Base-by-base conservation (phyloP, 2,113 vertebrate genomes). In the Apodemus sylvaticus region DNA sequence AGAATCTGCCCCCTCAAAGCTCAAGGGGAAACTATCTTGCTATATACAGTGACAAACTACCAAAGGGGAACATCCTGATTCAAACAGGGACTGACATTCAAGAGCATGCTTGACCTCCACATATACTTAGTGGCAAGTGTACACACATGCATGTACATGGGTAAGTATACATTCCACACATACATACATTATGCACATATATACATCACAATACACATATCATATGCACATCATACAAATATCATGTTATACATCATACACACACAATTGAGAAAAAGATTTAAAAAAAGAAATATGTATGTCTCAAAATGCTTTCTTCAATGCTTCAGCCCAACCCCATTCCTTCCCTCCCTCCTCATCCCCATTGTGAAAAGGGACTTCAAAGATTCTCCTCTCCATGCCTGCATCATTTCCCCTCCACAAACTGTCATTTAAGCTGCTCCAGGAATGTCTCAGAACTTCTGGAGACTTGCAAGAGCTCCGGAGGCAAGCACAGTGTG, bases 381-480 rank as follows among this genome's bases (percentile, higher is more conserved):
- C 29, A 86, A 96, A 91, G 68, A 76, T 82, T 82, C 11, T 62
- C 26, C 34, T 68, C 64, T 55, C 48, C 13, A 12, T 20, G 34
- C 51, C 73, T 79, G 55, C 6, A 51, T 70, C 74, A 93, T 95
- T 89, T 89, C 85, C 60, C 88, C 76, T 74, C 55, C 5, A 0
- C 7, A 34, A 82, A 39, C 94, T 83, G 83, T 60, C 68, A 13
- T 55, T 70, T 53, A 36, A 22, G 73, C 39, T 34, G 60, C 77
- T 70, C 10, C 71, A 39, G 66, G 9, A 5, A 42, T 7, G 39
- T 53, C 89, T 42, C 92, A 94, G 78, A 91, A 70, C 77, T 93
- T 96, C 85, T 71, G 62, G 93, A 96, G 58, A 48, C 90, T 93
- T 90, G 62, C 34, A 86, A 79, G 85, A 92, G 74, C 79, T 58